Conservation (phyloP, 2,797 vertebrate genomes). For the Pseudochaenichthys georgianus region DNA sequence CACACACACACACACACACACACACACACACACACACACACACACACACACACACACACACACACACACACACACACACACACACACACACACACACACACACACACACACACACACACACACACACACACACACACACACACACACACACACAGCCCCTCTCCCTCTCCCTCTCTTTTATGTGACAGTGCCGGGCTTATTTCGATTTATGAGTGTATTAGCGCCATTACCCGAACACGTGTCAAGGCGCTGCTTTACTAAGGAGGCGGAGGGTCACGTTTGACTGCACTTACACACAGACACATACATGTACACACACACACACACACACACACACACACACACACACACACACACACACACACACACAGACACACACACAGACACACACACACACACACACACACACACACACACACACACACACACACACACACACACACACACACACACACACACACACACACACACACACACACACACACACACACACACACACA, state of each 20-base stretch:
- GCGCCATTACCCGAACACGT: constrained; percentile 77
- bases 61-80: not conserved
- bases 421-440: no score
- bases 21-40: not conserved
- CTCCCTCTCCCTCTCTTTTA: constrained; percentile 42
- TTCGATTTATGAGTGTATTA: constrained; percentile 80
- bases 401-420: no score
- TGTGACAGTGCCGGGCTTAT: constrained; percentile 65
- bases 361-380: no score
- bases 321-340: not conserved
- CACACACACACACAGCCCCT: constrained; percentile 1
- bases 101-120: no score
- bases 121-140: no score
- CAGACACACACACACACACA: no score
- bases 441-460: no score
- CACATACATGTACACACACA: constrained; percentile 3
- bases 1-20: not conserved
- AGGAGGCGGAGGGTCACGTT: constrained; percentile 67
- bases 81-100: not conserved
- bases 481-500: no score
- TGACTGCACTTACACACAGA: constrained; percentile 51
- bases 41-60: not conserved
- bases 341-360: not conserved
- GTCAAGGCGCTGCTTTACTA: constrained; percentile 64
- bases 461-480: no score